These are phyloP conservation scores for Listronotus bonariensis DNA, from an alignment of 1,140 invertebrate species.

Conservation along the genomic window DNA sequence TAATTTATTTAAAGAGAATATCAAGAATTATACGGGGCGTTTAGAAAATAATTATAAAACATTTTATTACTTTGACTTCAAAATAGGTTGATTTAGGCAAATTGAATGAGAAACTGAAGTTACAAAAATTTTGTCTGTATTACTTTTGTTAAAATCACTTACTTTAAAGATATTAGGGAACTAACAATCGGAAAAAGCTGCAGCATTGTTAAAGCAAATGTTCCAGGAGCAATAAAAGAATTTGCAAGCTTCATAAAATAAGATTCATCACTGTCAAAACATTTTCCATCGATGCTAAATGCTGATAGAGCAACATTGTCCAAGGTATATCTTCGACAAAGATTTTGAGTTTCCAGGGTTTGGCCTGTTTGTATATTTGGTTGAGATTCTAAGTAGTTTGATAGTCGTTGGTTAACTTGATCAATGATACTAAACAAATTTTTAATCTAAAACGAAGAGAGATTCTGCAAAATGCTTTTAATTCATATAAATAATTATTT, in stretches of 20 bases:
- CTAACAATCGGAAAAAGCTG: conserved; percentile 37
- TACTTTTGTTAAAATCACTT: no score
- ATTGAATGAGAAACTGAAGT: no score
- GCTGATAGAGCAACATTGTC: conserved; percentile 59
- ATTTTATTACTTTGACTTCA: no score
- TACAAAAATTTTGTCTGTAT: no score
- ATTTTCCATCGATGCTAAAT: conserved; percentile 56
- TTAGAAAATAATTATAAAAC: no score
- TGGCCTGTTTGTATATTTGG: conserved; percentile 12
- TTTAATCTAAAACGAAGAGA: no score
- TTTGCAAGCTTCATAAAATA: conserved; percentile 55
- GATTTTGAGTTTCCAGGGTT: conserved; percentile 48
- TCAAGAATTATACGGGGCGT: no score
- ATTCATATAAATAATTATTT: no score
- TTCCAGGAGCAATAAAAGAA: conserved; percentile 41
- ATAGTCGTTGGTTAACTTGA: conserved; percentile 43
- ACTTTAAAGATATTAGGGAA: no score
- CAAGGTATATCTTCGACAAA: conserved; percentile 56
- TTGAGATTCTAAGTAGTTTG: conserved; percentile 41
- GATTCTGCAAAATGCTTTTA: no score
- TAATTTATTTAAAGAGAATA: no score
- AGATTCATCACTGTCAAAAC: conserved; percentile 54
- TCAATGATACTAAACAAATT: conserved; percentile 49
- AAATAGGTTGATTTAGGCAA: no score
- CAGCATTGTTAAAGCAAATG: conserved; percentile 2